Percentiles rank a stretch among this genome's conserved stretches.
phyloP scores from a whole-genome alignment of 2,888 invertebrate species.

The Sphaerophoria taeniata region DNA sequence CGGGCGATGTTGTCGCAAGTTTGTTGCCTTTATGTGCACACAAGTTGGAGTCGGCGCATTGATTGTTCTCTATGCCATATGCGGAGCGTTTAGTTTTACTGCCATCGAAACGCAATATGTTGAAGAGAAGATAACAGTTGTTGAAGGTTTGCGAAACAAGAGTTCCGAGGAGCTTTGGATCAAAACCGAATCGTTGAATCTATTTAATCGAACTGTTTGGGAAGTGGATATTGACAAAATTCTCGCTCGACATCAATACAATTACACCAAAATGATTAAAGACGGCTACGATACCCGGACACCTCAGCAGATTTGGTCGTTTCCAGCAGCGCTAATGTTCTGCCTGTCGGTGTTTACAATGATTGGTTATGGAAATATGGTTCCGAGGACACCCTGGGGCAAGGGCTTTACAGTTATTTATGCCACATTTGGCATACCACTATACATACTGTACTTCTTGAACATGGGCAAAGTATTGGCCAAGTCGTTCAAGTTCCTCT shows the following conservation, averaged over 20 bases:
- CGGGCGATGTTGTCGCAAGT: conserved; percentile 92
- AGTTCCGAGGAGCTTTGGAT: conserved; percentile 88
- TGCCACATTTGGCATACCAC: conserved; percentile 93
- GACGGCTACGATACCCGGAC: conserved; percentile 89
- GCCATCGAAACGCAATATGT: conserved; percentile 88
- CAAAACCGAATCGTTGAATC: conserved; percentile 87
- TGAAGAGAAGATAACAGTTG: conserved; percentile 84
- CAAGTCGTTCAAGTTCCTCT: conserved; percentile 91
- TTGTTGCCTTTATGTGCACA: conserved; percentile 96
- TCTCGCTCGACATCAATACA: conserved; percentile 87
- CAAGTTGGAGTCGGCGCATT: conserved; percentile 95
- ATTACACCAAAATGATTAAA: conserved; percentile 87
- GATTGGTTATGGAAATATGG: conserved; percentile 95
- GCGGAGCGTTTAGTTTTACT: conserved; percentile 92
- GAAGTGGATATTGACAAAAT: conserved; percentile 85
- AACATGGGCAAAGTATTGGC: conserved; percentile 95
- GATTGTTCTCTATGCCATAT: conserved; percentile 93
- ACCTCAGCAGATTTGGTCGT: conserved; percentile 90
- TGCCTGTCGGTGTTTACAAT: conserved; percentile 94
- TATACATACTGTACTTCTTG: conserved; percentile 93
- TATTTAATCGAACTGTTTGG: conserved; percentile 88
- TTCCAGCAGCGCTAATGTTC: conserved; percentile 94
- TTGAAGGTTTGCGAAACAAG: conserved; percentile 84
- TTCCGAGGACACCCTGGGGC: conserved; percentile 92
- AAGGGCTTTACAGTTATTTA: conserved; percentile 93